phyloP scores from a whole-genome alignment of 2,888 invertebrate species.

The Glaucopsyche alexis region DNA sequence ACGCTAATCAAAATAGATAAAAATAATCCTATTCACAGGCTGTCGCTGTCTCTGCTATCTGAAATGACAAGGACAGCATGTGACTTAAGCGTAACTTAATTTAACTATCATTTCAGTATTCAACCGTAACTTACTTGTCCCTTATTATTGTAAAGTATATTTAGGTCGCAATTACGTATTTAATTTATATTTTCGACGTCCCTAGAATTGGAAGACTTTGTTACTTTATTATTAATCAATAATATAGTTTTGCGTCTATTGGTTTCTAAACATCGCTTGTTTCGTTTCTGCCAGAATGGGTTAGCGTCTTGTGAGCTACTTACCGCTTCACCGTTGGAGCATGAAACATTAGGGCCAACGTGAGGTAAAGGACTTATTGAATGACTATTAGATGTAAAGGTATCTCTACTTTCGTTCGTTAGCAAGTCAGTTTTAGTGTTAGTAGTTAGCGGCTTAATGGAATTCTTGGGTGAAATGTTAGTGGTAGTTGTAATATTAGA shows the following conservation, averaged over 20 bases:
- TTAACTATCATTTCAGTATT: too few species aligned
- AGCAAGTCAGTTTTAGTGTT: constrained; percentile 43
- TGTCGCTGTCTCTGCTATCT: too few species aligned
- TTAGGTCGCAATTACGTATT: constrained; percentile 22
- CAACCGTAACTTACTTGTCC: too few species aligned
- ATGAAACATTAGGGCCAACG: constrained; percentile 51
- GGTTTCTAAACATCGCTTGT: constrained; percentile 66
- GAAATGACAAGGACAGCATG: too few species aligned
- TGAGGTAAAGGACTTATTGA: constrained; percentile 44
- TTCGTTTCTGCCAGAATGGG: constrained; percentile 73
- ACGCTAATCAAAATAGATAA: too few species aligned
- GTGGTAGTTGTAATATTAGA: constrained; percentile 78
- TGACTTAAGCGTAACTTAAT: too few species aligned
- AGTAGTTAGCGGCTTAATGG: constrained; percentile 71
- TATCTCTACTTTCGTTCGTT: constrained; percentile 47
- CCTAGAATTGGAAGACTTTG: constrained; percentile 52
- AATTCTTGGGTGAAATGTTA: constrained; percentile 76
- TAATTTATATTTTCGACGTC: constrained; percentile 41
- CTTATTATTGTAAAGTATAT: constrained; percentile 46
- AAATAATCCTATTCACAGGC: too few species aligned
- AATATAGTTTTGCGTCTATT: constrained; percentile 75
- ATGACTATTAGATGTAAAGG: constrained; percentile 5
- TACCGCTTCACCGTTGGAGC: constrained; percentile 58
- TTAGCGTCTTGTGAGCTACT: constrained; percentile 71
- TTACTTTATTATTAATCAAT: constrained; percentile 74